These are phyloP conservation scores for Lycocerus yunnanus DNA, from an alignment of 2,888 invertebrate species.

Conservation along the genomic window DNA sequence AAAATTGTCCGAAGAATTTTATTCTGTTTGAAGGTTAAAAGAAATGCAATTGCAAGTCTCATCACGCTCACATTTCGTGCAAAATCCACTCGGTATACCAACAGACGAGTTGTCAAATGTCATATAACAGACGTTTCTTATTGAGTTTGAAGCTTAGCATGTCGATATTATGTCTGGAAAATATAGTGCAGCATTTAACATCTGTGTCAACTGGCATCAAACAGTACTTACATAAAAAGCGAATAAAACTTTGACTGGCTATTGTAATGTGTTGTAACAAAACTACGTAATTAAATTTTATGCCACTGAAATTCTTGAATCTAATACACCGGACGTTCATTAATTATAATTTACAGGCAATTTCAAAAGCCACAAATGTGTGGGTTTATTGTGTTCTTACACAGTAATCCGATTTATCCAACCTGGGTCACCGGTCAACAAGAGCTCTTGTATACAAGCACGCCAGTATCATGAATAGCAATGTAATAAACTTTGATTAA, in stretches of 20 bases:
- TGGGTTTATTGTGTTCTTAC: slow-evolving; percentile 28
- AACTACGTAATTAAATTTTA: slow-evolving; percentile 23
- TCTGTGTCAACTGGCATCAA: slow-evolving; percentile 21
- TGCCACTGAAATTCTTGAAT: slow-evolving; percentile 16
- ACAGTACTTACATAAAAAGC: slow-evolving; percentile 7
- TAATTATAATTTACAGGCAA: slow-evolving; percentile 31
- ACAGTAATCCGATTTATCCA: slow-evolving; percentile 24
- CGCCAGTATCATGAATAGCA: slow-evolving; percentile 9
- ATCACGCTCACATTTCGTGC: slow-evolving; percentile 37
- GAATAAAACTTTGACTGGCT: background rate
- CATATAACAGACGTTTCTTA: slow-evolving; percentile 32
- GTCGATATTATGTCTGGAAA: slow-evolving; percentile 31
- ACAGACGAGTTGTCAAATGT: slow-evolving; percentile 36
- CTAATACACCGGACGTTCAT: slow-evolving; percentile 27
- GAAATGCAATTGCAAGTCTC: slow-evolving; percentile 36
- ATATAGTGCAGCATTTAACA: slow-evolving; percentile 28
- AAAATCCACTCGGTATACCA: slow-evolving; percentile 40
- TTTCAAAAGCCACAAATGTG: slow-evolving; percentile 26
- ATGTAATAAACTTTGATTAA: slow-evolving; percentile 27
- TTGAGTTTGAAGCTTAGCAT: slow-evolving; percentile 31
- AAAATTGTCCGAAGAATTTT: slow-evolving; percentile 26
- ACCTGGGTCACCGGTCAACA: slow-evolving; percentile 22
- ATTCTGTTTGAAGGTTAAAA: slow-evolving; percentile 36
- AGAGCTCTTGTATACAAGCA: slow-evolving; percentile 23
- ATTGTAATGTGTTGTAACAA: slow-evolving; percentile 7